These are phyloP conservation scores for Volucella inflata DNA, from an alignment of 2,888 invertebrate genomes.

Conservation along the genomic window DNA sequence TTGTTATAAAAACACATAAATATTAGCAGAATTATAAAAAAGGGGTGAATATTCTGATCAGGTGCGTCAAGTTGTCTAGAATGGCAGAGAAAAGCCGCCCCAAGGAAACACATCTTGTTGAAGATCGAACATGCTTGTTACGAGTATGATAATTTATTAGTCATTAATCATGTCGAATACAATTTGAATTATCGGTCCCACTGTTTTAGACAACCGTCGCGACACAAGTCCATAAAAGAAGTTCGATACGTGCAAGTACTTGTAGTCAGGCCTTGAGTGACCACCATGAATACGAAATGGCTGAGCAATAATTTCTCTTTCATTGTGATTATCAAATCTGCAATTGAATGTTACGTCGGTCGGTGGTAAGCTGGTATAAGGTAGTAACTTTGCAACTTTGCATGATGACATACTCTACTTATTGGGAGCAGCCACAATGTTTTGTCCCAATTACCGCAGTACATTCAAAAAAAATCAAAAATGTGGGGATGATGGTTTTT, in stretches of 20 bases:
- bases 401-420: slow-evolving; percentile 63
- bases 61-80: too few species aligned
- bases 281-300: slow-evolving; percentile 62
- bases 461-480: neutral
- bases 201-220: slow-evolving; percentile 34
- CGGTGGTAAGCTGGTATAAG: too few species aligned
- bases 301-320: slow-evolving; percentile 69
- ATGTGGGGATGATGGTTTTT: slow-evolving; percentile 30
- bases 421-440: slow-evolving; percentile 41
- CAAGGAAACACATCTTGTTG: too few species aligned
- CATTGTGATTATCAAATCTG: slow-evolving; percentile 59
- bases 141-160: neutral
- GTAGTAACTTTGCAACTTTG: neutral
- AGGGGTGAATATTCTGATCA: too few species aligned
- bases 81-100: too few species aligned
- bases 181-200: slow-evolving; percentile 20
- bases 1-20: too few species aligned
- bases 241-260: slow-evolving; percentile 44
- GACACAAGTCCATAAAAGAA: slow-evolving; percentile 56
- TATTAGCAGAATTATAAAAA: too few species aligned
- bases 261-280: slow-evolving; percentile 49
- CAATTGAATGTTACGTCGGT: slow-evolving; percentile 47
- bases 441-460: slow-evolving; percentile 51
- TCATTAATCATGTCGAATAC: neutral
- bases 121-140: neutral